Base-by-base conservation (phyloP, 2,797 vertebrate species). In the Tarsius wallacei region DNA sequence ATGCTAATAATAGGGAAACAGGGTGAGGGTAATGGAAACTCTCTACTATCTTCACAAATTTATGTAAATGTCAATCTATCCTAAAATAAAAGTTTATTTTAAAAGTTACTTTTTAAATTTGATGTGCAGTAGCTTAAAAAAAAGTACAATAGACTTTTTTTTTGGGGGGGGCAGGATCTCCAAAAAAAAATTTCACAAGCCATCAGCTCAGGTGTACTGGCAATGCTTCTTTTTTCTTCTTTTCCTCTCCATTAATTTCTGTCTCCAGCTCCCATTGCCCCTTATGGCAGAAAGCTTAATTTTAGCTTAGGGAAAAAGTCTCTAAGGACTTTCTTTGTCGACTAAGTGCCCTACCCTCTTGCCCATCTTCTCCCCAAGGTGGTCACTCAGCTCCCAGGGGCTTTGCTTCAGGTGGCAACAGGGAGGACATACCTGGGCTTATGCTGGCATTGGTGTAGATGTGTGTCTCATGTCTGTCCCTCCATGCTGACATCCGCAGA, bases 41-140 rank as follows among this genome's bases (percentile, higher is more conserved):
- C 31, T 91, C 28, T 78, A 42, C 63, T 47, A 22, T 24, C 55
- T 31, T 59, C 51, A 49, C 70, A 80, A 11, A n/a, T 59, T 94
- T 55, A 12, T 82, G 26, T 73, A 90, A 93, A 95, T 82, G 57
- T 64, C 64, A 84, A 42, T 87, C 47, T 93, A n/a, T 88, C 85
- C 42, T 89, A 74, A 87, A 59, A 51, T 42, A 70, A 87, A 53
- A 33, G 7, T 49, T 28, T 61, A 28, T 64, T 78, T 76, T 81
- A 13, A 83, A 36, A 42, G 7, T 12, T 13, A 57, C 42, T n/a
- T 28, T n/a, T 64, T 61, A 70, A 66, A 74, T 24, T 91, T 15
- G 1, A 24, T 61, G 28, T 77, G 6, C 28, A 73, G 2, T 74
- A 63, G 42, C 42, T 42, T 5, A 42, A 42, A 42, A 42, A 42